Conservation (phyloP, 2,113 vertebrate species). For the Rhinichthys klamathensis region DNA sequence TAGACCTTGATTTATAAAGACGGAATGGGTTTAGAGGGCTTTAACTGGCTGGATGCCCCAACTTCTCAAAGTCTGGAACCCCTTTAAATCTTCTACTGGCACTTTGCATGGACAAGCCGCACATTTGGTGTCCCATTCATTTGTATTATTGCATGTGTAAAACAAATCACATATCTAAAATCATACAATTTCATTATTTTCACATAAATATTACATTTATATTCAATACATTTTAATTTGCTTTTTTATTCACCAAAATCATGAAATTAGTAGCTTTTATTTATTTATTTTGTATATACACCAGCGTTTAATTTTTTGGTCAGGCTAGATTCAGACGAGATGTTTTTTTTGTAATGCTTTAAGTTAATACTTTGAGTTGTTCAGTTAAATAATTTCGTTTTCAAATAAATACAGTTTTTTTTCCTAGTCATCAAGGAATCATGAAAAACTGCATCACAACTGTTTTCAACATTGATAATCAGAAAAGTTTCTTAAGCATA, state of each 20-base stretch:
- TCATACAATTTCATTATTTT: background rate
- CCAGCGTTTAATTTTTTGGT: too few relatives aligned
- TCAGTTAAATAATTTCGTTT: too few relatives aligned
- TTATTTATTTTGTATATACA: background rate
- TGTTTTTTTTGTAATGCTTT: too few relatives aligned
- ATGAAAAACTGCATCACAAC: background rate
- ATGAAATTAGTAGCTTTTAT: too few relatives aligned
- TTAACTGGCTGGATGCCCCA: slow-evolving; percentile 28
- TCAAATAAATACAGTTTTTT: background rate
- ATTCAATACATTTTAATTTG: background rate
- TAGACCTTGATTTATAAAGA: slow-evolving; percentile 49
- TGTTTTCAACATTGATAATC: background rate
- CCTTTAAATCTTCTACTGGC: slow-evolving; percentile 14
- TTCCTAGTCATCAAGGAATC: too few relatives aligned
- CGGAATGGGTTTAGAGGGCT: slow-evolving; percentile 19
- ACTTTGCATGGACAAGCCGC: background rate
- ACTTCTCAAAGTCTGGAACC: background rate
- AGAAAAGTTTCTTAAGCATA: too few relatives aligned
- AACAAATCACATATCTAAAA: background rate
- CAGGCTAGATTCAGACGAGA: too few relatives aligned
- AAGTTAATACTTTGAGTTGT: too few relatives aligned
- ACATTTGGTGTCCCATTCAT: too few relatives aligned
- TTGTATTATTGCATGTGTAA: background rate
- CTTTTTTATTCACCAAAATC: background rate
- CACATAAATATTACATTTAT: background rate